phyloP scores from a whole-genome alignment of 2,888 invertebrate species.

The Limnephilus auricula region DNA sequence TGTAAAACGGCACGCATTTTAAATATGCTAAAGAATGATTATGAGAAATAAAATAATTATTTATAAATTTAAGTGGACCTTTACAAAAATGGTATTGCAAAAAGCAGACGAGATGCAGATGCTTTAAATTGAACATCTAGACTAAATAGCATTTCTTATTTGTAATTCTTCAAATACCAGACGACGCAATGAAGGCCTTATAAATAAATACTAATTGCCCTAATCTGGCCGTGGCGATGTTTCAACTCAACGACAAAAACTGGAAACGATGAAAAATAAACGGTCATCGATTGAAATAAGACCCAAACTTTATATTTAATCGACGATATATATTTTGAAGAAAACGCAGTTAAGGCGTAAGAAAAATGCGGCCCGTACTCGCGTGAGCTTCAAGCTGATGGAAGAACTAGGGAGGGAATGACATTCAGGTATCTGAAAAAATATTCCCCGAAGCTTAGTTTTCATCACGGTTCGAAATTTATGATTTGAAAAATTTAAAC shows the following conservation, averaged over 20 bases:
- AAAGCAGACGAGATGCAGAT: background rate
- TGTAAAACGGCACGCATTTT: too few relatives aligned
- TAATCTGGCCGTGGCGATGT: conserved; percentile 8
- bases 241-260: conserved; percentile 12
- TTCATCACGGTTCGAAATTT: too few relatives aligned
- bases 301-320: conserved; percentile 23
- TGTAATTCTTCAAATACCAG: background rate
- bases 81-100: background rate
- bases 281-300: conserved; percentile 19
- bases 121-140: background rate
- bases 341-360: conserved; percentile 19
- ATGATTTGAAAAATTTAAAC: too few relatives aligned
- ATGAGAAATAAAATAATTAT: background rate
- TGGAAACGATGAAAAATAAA: conserved; percentile 22
- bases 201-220: conserved; percentile 20
- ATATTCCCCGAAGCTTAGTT: background rate
- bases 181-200: background rate
- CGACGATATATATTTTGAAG: conserved; percentile 5
- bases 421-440: background rate
- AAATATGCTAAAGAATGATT: background rate
- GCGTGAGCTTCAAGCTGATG: background rate
- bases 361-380: conserved; percentile 30
- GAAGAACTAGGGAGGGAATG: background rate
- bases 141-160: background rate
- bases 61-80: background rate